Base-by-base conservation (phyloP, 2,797 vertebrate species). In the Phaenicophaeus curvirostris region DNA sequence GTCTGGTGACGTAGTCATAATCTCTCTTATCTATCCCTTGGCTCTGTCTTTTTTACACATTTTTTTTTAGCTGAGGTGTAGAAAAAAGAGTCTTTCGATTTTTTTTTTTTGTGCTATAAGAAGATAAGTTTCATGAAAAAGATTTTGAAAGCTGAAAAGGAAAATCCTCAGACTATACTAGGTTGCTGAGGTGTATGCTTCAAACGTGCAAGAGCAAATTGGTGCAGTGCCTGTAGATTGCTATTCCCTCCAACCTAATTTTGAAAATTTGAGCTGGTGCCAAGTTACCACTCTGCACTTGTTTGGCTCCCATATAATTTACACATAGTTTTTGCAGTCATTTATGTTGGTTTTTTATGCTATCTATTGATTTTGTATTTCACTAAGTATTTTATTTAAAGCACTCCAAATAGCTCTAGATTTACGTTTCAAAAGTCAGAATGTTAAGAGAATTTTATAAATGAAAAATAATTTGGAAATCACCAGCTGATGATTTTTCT, bases 401-500 rank as follows among this genome's bases (percentile, higher is more conserved):
- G 63, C 62, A n/a, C 33, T 91, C 69, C 57, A 93, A 78, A 79
- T 84, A 96, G 59, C 25, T 67, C 27, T 25, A 87, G 93, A 96
- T 91, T 95, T 93, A 96, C 95, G 57, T 37, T 71, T 90, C 61
- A 68, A 81, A 89, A 94, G 84, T 80, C 91, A 96, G 24, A 33
- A 80, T 79, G 71, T 92, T 95, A 96, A 92, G 50, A 85, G 81
- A 95, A 85, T 94, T 83, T 95, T 89, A 90, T 87, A 94, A 95
- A 96, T 79, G 94, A 96, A 91, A 96, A 95, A 96, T 94, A 96
- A 95, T 89, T 91, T 95, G 73, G 63, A 91, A 96, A 94, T 96
- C 89, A 92, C 68, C 21, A 89, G 78, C 86, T 82, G 73, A 93
- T 92, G 85, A 63, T 90, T 95, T 90, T 95, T 96, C 58, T 76